These are phyloP conservation scores for Malurus splendens DNA, from an alignment of 2,797 vertebrate species.

Conservation along the genomic window DNA sequence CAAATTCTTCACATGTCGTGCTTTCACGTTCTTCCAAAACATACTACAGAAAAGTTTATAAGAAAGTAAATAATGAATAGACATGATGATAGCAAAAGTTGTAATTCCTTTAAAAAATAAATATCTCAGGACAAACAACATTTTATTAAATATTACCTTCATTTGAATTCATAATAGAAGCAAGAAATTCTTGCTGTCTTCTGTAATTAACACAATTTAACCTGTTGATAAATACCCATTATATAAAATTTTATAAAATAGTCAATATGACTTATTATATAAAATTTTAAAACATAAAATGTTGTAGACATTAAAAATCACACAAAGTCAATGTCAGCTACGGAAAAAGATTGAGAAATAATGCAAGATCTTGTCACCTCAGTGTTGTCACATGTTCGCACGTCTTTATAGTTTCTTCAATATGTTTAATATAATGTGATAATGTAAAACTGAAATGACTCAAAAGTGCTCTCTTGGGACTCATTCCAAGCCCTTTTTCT, in stretches of 20 bases:
- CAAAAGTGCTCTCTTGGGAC: neutral
- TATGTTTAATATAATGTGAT: slow-evolving; percentile 2
- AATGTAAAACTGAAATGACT: neutral
- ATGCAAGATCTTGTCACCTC: neutral
- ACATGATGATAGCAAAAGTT: neutral
- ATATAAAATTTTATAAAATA: neutral
- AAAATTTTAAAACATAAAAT: neutral
- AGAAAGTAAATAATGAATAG: neutral
- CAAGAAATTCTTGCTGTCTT: neutral
- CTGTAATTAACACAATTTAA: neutral
- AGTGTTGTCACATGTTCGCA: neutral
- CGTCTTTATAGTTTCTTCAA: neutral
- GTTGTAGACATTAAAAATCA: neutral
- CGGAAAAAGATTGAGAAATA: neutral
- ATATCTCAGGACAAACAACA: neutral
- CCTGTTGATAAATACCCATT: neutral
- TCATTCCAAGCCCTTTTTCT: neutral
- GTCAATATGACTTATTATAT: neutral
- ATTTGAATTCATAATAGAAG: neutral
- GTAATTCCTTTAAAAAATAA: neutral
- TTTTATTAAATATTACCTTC: neutral
- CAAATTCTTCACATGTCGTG: neutral
- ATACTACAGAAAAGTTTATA: neutral
- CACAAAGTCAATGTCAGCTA: neutral
- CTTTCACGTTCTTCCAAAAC: neutral